Evolutionary conservation across 2,113 vertebrate species (phyloP).

Genomic region (Nothoprocta pentlandii): DNA sequence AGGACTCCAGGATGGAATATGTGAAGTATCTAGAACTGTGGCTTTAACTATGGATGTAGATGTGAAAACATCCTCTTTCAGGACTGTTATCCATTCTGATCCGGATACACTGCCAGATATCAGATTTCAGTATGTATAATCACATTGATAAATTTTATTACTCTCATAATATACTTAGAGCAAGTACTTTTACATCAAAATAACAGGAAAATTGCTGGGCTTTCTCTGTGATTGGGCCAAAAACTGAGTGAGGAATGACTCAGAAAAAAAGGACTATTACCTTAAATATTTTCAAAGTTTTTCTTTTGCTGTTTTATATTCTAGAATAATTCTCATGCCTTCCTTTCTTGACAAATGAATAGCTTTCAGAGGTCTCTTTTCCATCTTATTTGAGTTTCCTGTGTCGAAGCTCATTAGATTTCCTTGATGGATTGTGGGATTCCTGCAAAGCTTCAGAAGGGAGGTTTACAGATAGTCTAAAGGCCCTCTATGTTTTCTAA

Average conservation of each 20-base stretch:
- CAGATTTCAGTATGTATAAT: slow-evolving; percentile 44
- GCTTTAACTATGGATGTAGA: slow-evolving; percentile 46
- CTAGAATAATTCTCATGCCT: neutral
- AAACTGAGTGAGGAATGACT: neutral
- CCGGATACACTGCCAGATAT: slow-evolving; percentile 11
- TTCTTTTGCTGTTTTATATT: neutral
- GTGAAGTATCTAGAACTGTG: slow-evolving; percentile 38
- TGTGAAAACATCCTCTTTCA: slow-evolving; percentile 55
- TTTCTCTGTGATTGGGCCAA: neutral
- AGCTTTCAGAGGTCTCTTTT: neutral
- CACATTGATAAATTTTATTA: neutral
- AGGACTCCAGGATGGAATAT: slow-evolving; percentile 70
- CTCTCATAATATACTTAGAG: neutral
- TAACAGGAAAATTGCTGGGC: neutral
- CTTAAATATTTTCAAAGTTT: neutral
- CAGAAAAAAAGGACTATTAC: neutral
- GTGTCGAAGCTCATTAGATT: neutral
- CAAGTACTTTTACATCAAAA: neutral
- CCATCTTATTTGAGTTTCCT: neutral
- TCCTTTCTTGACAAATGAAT: neutral
- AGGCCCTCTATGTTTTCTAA: neutral
- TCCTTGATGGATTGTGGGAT: neutral
- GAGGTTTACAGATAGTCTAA: neutral
- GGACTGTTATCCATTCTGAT: neutral
- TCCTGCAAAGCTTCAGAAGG: neutral